Evolutionary conservation across 2,888 invertebrate species (phyloP).

Genomic region (Strigamia transsilvanica): DNA sequence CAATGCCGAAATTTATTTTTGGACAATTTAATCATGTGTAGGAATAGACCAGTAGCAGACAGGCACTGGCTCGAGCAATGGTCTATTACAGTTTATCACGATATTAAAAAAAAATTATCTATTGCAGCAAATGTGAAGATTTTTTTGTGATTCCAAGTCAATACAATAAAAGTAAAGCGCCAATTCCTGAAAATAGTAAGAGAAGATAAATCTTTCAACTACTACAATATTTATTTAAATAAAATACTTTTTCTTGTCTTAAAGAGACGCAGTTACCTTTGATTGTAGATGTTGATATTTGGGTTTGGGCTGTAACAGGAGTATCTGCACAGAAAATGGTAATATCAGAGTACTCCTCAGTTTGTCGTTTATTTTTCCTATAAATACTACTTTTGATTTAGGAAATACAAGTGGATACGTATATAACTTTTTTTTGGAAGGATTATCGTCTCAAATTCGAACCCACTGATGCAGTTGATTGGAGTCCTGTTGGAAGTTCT

Average conservation of each 20-base stretch:
- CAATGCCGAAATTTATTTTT: too few relatives aligned
- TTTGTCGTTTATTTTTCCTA: background rate
- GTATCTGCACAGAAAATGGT: constrained; percentile 7
- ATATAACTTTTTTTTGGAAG: background rate
- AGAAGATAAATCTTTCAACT: background rate
- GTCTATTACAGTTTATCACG: too few relatives aligned
- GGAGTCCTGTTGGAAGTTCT: background rate
- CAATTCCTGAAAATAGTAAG: background rate
- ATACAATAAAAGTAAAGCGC: constrained; percentile 1
- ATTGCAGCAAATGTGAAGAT: background rate
- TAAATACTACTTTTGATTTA: background rate
- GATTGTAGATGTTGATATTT: background rate
- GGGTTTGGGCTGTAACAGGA: constrained; percentile 6
- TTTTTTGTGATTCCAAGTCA: background rate
- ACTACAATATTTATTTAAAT: background rate
- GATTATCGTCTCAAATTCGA: background rate
- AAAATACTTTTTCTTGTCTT: background rate
- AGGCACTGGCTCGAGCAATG: too few relatives aligned
- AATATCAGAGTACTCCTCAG: background rate
- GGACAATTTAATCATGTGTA: too few relatives aligned
- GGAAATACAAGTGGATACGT: background rate
- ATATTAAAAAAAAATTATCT: background rate
- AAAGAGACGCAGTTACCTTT: background rate
- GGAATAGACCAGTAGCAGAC: too few relatives aligned
- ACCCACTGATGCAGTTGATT: background rate